Percentiles rank a stretch among this genome's conserved stretches.
Conservation (phyloP, 1,140 invertebrate species). For the Babylonia areolata region DNA sequence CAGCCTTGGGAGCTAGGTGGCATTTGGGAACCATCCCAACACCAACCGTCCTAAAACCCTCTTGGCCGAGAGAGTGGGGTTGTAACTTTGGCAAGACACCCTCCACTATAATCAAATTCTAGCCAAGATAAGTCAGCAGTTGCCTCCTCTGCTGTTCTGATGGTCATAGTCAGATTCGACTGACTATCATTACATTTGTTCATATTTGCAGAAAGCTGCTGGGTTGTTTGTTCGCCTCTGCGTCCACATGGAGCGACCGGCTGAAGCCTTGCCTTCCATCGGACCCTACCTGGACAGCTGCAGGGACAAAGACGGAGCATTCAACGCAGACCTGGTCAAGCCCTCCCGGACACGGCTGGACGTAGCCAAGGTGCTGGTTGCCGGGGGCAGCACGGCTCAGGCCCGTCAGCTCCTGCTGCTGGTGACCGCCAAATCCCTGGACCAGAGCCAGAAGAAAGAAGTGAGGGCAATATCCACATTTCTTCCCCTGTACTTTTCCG, state of each 20-base stretch:
- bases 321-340: background rate
- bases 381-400: background rate
- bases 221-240: slow-evolving; percentile 2
- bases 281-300: background rate
- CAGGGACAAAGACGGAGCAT: background rate
- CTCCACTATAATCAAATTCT: too few species aligned
- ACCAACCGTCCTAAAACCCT: too few species aligned
- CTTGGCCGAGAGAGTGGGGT: too few species aligned
- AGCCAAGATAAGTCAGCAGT: too few species aligned
- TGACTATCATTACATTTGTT: too few species aligned
- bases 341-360: background rate
- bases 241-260: background rate
- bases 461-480: slow-evolving; percentile 4
- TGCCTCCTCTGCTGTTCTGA: too few species aligned
- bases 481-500: too few species aligned
- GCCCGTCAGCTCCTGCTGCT: background rate
- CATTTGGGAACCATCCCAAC: too few species aligned
- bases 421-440: background rate
- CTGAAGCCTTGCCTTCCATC: slow-evolving; percentile 5
- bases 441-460: background rate
- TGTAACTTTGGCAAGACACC: too few species aligned
- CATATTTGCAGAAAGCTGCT: background rate
- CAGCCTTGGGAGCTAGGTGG: too few species aligned
- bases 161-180: too few species aligned
- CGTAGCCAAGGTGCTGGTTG: background rate